phyloP scores from a whole-genome alignment of 2,888 invertebrate species.

The Deroplatys truncata region DNA sequence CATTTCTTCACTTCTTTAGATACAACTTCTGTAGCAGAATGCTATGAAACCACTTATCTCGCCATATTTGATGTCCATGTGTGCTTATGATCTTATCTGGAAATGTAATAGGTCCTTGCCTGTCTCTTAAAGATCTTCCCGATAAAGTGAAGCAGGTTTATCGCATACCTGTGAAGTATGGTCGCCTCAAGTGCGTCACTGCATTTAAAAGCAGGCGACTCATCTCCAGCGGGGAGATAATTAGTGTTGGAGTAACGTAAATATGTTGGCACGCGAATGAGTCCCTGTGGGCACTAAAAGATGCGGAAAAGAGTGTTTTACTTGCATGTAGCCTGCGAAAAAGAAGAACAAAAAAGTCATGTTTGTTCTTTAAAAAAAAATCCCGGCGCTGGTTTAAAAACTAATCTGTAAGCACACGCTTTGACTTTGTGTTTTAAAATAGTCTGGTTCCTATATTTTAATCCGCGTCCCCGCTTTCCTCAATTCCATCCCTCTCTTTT shows the following conservation, averaged over 20 bases:
- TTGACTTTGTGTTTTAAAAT: constrained; percentile 6
- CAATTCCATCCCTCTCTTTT: background rate
- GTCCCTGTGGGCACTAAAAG: background rate
- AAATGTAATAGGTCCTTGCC: too few relatives aligned
- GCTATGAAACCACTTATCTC: too few relatives aligned
- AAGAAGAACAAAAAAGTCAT: background rate
- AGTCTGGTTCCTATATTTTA: background rate
- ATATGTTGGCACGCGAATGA: background rate
- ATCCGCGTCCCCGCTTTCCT: background rate
- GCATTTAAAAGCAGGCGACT: background rate
- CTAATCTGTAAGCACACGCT: background rate
- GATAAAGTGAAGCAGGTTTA: background rate
- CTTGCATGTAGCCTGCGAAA: background rate
- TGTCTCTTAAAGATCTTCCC: background rate
- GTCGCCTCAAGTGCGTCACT: too few relatives aligned
- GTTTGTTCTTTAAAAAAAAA: background rate
- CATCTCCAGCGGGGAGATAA: background rate
- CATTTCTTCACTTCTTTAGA: too few relatives aligned
- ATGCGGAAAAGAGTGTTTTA: background rate
- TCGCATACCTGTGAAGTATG: too few relatives aligned
- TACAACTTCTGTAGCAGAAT: too few relatives aligned
- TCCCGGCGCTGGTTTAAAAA: background rate
- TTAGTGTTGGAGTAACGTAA: background rate
- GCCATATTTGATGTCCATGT: background rate
- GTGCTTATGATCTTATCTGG: background rate